Evolutionary conservation across 2,888 invertebrate genomes (phyloP), one percentile per base, ranked within the genome.

Genomic region (Cantharis rufa): DNA sequence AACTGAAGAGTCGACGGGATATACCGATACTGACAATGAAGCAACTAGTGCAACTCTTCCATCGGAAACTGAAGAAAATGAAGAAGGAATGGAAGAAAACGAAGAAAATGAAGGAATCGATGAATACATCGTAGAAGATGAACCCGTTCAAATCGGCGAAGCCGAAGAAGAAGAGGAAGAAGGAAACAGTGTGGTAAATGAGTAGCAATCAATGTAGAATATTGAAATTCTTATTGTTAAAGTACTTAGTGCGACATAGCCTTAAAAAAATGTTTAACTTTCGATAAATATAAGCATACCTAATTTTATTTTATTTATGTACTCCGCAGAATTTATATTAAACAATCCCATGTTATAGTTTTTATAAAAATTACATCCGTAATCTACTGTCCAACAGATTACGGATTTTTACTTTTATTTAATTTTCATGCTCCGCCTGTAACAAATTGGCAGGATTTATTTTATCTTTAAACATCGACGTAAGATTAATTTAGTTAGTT

Each of bases 21-120:
- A 48, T 48, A 48, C 48, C 0, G 48, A 48, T 2, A 48, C 48
- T n/a, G 48, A 32, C 13, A n/a, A n/a, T 32, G 32, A 48, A 48
- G 48, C n/a, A 48, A 48, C 5, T 1, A 48, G n/a, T n/a, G 48
- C 7, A 48, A n/a, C 48, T 0, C 1, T n/a, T 48, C n/a, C n/a
- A n/a, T 48, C 48, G 48, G 48, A n/a, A 48, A 48, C n/a, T 7
- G 48, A 48, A n/a, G n/a, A n/a, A 7, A 4, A n/a, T 2, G n/a
- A n/a, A 5, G 48, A n/a, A 4, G n/a, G 7, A n/a, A 48, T 1
- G 1, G 48, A 48, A n/a, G n/a, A 7, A n/a, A 5, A n/a, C 3
- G n/a, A n/a, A 5, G n/a, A 48, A 7, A n/a, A n/a, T 7, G n/a
- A n/a, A 0, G 48, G n/a, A n/a, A 0, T 2, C n/a, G 5, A 0